Evolutionary conservation across 2,888 invertebrate genomes (phyloP), one percentile per base, ranked within the genome.

Genomic region (Chrysopilus asiliformis): DNA sequence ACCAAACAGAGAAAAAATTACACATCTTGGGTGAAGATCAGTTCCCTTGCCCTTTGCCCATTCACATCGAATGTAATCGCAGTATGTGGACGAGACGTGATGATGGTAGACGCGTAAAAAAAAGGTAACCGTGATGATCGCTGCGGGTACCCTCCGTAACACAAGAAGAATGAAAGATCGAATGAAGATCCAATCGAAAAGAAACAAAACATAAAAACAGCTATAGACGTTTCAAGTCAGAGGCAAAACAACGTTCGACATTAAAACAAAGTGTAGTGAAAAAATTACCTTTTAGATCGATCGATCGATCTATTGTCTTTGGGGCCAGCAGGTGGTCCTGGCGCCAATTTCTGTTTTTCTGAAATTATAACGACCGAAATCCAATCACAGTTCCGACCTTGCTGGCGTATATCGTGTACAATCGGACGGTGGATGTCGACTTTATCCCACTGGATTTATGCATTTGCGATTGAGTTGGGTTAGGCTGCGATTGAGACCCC

Each of bases 331-430:
- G 36, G 36, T 24, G 36, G 36, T 36, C 36, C 36, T 22, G 36
- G 36, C 36, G 36, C 36, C 36, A 36, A 36, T 30, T 30, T 36
- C 30, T 30, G n/a, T n/a, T 30, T 36, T 36, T 36, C 30, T 24
- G 22, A 30, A 36, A 30, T 24, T 29, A 36, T 30, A 30, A 4
- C 24, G 36, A 29, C 22, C 22, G 30, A 30, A 29, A n/a, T n/a
- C n/a, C n/a, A n/a, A n/a, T n/a, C n/a, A n/a, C n/a, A n/a, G n/a
- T n/a, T n/a, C n/a, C n/a, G n/a, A n/a, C n/a, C n/a, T n/a, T n/a
- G n/a, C n/a, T n/a, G n/a, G n/a, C n/a, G n/a, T n/a, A 36, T 36
- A 22, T 36, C 22, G 25, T 30, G 25, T 10, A 24, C 10, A 26
- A 22, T 26, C 26, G 3, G 26, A 5, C 26, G 8, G 14, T n/a